Base-by-base conservation (phyloP, 2,797 vertebrate species). In the Scyliorhinus canicula region DNA sequence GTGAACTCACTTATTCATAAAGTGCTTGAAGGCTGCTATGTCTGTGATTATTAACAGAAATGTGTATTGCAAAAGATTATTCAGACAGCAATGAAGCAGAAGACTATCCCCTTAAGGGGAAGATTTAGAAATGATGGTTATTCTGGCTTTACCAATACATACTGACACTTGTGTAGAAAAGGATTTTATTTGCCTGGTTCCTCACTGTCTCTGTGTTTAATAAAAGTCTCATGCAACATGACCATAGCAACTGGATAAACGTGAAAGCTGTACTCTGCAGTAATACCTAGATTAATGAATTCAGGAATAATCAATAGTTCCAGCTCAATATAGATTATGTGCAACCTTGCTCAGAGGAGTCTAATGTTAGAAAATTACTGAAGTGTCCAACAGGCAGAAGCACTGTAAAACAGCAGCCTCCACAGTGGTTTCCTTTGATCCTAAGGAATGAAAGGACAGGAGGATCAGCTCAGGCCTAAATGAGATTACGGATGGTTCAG, bases 401-500 rank as follows among this genome's bases (percentile, higher is more conserved):
- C 95, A 96, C 97, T 97, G 96, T 96, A 97, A 97, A 98, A 97
- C 97, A 97, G 97, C 97, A 97, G 97, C 97, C 97, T 98, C 97
- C 98, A 98, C 97, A 97, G 98, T 98, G 97, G 97, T 98, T 98
- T 97, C 96, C 97, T 98, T 98, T 98, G 98, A 98, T 98, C 97
- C 97, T 97, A 96, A 97, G 97, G 97, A 98, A 98, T 97, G 98
- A 98, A 98, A 98, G 98, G 98, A 98, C 98, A 98, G 98, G 97
- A 98, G 98, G 98, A 99, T 99, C 98, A 99, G 98, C 98, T 98
- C 98, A 98, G 97, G 98, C 98, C 98, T 99, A 99, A 99, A 99
- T 99, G 98, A 99, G 99, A 99, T 99, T 99, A 99, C 98, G 99
- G 98, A 98, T 99, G 98, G 98, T 99, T 99, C 98, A 98, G 98